These are phyloP conservation scores for Nudaria mundana DNA, from an alignment of 2,888 invertebrate species.

Conservation along the genomic window DNA sequence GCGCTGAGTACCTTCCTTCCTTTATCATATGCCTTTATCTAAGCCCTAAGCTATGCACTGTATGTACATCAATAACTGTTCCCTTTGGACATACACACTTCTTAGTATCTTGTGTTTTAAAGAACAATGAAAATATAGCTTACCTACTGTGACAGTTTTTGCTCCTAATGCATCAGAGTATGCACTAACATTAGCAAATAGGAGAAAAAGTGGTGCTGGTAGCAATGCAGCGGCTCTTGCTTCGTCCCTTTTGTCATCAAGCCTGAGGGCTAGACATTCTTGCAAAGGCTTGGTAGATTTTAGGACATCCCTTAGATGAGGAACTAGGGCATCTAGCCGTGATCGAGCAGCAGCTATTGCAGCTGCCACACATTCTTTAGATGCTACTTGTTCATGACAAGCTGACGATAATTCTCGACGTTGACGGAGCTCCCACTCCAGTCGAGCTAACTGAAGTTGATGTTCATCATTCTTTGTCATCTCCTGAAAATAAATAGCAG, in stretches of 20 bases:
- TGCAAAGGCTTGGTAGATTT: conserved; percentile 93
- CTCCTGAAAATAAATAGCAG: conserved; percentile 71
- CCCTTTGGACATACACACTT: no score
- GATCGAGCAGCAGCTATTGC: conserved; percentile 89
- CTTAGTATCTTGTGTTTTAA: no score
- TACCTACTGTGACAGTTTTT: conserved; percentile 65
- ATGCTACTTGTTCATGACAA: conserved; percentile 87
- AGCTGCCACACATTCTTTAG: conserved; percentile 88
- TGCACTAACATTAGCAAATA: conserved; percentile 92
- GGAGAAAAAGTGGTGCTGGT: conserved; percentile 90
- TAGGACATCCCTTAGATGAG: conserved; percentile 83
- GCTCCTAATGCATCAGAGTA: conserved; percentile 89
- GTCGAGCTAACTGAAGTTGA: conserved; percentile 89
- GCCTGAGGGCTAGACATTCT: conserved; percentile 90
- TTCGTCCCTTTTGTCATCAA: conserved; percentile 90
- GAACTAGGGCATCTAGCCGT: conserved; percentile 90
- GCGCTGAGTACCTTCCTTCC: no score
- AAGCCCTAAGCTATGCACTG: no score
- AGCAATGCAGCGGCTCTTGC: conserved; percentile 88
- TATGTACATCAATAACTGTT: no score
- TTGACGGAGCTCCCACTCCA: conserved; percentile 96
- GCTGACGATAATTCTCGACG: conserved; percentile 90
- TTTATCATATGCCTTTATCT: no score
- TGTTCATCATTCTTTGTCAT: conserved; percentile 87
- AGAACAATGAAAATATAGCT: no score